phyloP scores from a whole-genome alignment of 2,888 invertebrate species.

The Schizotus pectinicornis region DNA sequence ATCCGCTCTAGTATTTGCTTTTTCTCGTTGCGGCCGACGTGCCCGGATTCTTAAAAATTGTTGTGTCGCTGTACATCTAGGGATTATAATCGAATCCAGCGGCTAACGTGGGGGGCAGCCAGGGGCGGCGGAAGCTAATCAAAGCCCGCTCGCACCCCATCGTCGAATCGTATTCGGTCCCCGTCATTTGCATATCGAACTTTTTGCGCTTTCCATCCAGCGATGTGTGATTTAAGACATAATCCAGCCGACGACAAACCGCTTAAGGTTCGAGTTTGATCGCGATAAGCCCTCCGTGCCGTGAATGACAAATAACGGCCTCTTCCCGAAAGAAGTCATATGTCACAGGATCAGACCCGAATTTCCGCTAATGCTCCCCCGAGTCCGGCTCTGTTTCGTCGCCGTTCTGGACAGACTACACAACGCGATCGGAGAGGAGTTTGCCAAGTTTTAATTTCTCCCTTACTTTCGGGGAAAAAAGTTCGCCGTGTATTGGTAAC shows the following conservation, averaged over 20 bases:
- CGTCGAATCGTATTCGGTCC: not conserved
- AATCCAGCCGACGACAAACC: constrained; percentile 27
- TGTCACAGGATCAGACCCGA: constrained; percentile 8
- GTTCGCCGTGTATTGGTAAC: too few species aligned
- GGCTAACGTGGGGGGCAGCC: not conserved
- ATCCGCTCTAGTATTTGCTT: too few species aligned
- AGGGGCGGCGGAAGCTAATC: too few species aligned
- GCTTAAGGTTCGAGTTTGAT: constrained; percentile 20
- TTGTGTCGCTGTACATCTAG: not conserved
- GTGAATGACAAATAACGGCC: constrained; percentile 32
- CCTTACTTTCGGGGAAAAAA: too few species aligned
- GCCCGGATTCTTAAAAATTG: too few species aligned
- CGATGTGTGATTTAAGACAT: constrained; percentile 8
- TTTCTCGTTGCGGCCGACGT: too few species aligned
- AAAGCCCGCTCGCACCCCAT: too few species aligned
- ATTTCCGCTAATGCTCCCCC: too few species aligned
- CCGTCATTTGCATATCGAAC: not conserved
- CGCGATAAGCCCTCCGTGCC: constrained; percentile 28
- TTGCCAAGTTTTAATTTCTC: too few species aligned
- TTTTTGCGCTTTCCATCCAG: not conserved
- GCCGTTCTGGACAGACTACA: too few species aligned
- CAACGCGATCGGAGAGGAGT: too few species aligned
- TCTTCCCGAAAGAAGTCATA: constrained; percentile 23
- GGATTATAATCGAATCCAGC: not conserved
- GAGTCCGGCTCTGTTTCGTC: too few species aligned